Evolutionary conservation across 2,888 invertebrate species (phyloP), one percentile per base, ranked within the genome.

Genomic region (Diploptera punctata): DNA sequence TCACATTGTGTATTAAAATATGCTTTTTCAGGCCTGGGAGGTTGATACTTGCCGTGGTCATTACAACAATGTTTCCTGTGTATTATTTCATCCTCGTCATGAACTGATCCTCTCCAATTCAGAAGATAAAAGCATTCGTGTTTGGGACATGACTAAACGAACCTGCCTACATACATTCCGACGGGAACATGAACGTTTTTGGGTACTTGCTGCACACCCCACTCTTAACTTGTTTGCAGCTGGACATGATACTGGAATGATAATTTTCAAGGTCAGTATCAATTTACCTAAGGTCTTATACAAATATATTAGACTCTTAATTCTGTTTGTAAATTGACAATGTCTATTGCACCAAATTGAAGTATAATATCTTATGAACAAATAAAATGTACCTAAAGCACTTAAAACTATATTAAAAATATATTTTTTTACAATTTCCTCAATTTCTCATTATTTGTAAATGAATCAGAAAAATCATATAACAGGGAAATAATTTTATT

Each of bases 21-120:
- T 44, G 29, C 1, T 67, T 67, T 47, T 68, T 26, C 49, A 92
- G 87, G 99, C 98, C 0, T 99, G 98, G 98, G 99, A 99, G 82
- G 96, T 99, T 54, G 99, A 99, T 84, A 97, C 98, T 0, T 99
- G 98, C 79, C 91, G 99, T n/a, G 99, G 99, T 0, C 99, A 99
- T 82, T 99, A 99, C 87, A 98, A 99, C 87, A 99, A 99, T 83
- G 99, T 99, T 1, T 99, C 98, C 0, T 98, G 98, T 81, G 97
- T 95, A 0, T 84, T 98, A 57, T 99, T 99, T 85, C 99, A 99
- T 84, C 98, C 99, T 0, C 88, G 97, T 19, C 97, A 98, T 82
- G 99, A 99, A 81, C 86, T 99, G 33, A 95, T 99, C 75, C 85
- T 99, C 57, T 97, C 97, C 38, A 99, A 99, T 84, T 94, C 98